A percentile compares a stretch with the other conserved stretches of the same genome.
These are phyloP conservation scores for Vicugna pacos DNA, from an alignment of 2,113 vertebrate species.

Conservation along the genomic window DNA sequence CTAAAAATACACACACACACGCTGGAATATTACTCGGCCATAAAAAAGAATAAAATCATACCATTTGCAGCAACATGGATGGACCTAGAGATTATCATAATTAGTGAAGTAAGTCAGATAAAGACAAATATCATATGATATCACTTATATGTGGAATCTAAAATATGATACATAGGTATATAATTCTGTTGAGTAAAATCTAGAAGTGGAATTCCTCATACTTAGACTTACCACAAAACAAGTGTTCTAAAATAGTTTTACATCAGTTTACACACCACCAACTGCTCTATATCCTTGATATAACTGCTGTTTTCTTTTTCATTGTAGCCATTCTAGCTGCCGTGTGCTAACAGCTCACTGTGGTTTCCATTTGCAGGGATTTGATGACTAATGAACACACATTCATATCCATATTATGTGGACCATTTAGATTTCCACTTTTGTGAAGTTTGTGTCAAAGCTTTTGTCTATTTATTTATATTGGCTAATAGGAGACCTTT, in stretches of 20 bases:
- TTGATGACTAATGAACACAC: slow-evolving; percentile 9
- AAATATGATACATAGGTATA: neutral
- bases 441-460: neutral
- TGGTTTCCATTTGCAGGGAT: neutral
- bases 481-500: neutral
- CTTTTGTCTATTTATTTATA: neutral
- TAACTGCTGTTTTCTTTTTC: neutral
- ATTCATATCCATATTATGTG: neutral
- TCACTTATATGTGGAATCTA: too few species aligned
- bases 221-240: neutral
- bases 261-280: neutral
- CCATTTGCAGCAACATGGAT: too few species aligned
- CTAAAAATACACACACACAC: neutral
- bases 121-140: too few species aligned
- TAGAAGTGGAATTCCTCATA: neutral
- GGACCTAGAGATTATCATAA: too few species aligned
- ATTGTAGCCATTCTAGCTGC: neutral
- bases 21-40: too few species aligned
- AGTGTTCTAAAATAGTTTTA: slow-evolving; percentile 30
- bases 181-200: neutral
- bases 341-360: neutral
- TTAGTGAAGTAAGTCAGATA: too few species aligned
- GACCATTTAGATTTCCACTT: neutral
- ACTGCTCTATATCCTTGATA: neutral
- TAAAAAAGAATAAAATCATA: too few species aligned